Evolutionary conservation across 2,888 invertebrate genomes (phyloP), one percentile per base, ranked within the genome.

Genomic region (Ferdinandea cuprea): DNA sequence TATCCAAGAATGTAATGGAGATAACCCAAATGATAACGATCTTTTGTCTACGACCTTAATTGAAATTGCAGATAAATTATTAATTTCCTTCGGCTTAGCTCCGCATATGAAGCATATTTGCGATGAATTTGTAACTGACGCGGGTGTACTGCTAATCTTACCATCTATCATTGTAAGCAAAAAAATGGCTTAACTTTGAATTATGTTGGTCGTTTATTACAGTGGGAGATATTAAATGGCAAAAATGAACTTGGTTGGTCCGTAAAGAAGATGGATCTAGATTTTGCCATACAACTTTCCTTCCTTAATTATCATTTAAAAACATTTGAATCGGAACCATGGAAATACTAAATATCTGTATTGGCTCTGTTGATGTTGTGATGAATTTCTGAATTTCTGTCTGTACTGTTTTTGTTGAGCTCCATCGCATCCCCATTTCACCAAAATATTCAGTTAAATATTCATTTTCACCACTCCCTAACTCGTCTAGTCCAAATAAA

Each of bases 251-350:
- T 25, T 25, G 25, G 5, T 25, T 25, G 25, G 25, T 25, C 25
- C 5, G 25, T 5, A 25, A 25, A 40, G 35, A 48, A 35, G 35
- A 48, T 35, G 48, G 13, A 37, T n/a, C 19, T 30, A 35, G 35
- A 48, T 63, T 44, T 63, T 50, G 48, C n/a, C 30, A 63, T 37
- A 63, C 37, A 50, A 63, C 25, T 25, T 3, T 61, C 19, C n/a
- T 46, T 9, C 19, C 15, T 37, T n/a, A n/a, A 42, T 6, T 8
- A 19, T 5, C 1, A 44, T 17, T 19, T 17, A 44, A 21, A 46
- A 40, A 50, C 15, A 40, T 52, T n/a, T 40, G 65, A 52, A 65
- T 50, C n/a, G 65, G 52, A 28, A 54, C 66, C 52, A 54, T 66
- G 21, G 32, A 54, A 44, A 66, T 44, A 54, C 52, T 44, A 19